phyloP scores from a whole-genome alignment of 2,888 invertebrate genomes.

The Trichogramma evanescens region DNA sequence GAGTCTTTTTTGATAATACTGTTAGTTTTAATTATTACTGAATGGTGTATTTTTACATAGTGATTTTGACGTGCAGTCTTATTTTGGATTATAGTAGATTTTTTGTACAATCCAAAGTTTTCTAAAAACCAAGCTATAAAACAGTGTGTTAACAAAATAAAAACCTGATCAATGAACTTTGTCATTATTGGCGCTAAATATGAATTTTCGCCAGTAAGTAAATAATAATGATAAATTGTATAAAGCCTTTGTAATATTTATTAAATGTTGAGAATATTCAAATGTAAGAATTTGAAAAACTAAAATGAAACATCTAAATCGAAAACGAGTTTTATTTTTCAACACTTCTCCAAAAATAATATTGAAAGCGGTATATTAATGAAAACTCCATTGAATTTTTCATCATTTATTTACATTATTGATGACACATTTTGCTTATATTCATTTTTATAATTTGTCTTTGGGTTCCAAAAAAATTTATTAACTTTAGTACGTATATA shows the following conservation, averaged over 20 bases:
- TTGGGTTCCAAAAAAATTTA: conserved; percentile 1
- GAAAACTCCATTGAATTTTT: conserved; percentile 9
- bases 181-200: neutral
- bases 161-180: conserved; percentile 14
- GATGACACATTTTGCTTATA: neutral
- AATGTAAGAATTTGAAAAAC: conserved; percentile 17
- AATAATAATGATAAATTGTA: conserved; percentile 27
- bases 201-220: conserved; percentile 5
- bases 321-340: conserved; percentile 29
- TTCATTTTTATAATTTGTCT: conserved; percentile 4
- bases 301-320: conserved; percentile 18
- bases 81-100: no score
- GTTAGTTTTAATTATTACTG: no score
- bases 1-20: no score
- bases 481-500: conserved; percentile 9
- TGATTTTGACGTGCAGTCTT: no score
- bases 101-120: neutral
- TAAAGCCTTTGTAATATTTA: conserved; percentile 33
- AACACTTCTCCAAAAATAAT: conserved; percentile 4
- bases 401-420: conserved; percentile 21
- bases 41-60: no score
- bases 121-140: neutral
- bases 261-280: conserved; percentile 21
- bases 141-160: neutral
- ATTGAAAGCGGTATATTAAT: neutral